Conservation (phyloP, 2,797 vertebrate species). For the Parambassis ranga region DNA sequence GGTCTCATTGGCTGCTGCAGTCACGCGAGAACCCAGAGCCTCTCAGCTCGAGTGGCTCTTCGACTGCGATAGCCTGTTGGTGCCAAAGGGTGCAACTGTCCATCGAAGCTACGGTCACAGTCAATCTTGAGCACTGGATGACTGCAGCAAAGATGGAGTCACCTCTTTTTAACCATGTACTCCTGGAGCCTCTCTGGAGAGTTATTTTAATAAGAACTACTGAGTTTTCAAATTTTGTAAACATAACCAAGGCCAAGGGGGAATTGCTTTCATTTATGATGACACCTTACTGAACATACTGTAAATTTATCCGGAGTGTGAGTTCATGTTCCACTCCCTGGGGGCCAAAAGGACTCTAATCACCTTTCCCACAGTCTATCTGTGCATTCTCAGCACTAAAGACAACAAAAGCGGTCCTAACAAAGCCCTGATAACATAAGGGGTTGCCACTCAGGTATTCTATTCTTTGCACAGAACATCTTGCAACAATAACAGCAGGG, state of each 20-base stretch:
- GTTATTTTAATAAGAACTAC: background rate
- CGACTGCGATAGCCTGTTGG: conserved; percentile 73
- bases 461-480: conserved; percentile 19
- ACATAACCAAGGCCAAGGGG: background rate
- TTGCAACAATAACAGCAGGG: conserved; percentile 30
- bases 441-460: conserved; percentile 40
- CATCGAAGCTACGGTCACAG: conserved; percentile 25
- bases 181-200: background rate
- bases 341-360: conserved; percentile 12
- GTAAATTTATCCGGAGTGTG: conserved; percentile 47
- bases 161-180: background rate
- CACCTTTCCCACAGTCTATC: conserved; percentile 54
- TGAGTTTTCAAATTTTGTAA: too few species aligned
- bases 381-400: conserved; percentile 50
- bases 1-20: conserved; percentile 74
- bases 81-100: conserved; percentile 68
- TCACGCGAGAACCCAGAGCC: conserved; percentile 64
- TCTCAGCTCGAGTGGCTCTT: conserved; percentile 71
- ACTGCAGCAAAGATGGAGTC: conserved; percentile 1
- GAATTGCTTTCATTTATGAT: background rate
- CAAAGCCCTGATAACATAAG: conserved; percentile 45
- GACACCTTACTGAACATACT: conserved; percentile 7
- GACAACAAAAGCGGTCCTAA: conserved; percentile 64
- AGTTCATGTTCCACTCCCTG: conserved; percentile 31
- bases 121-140: conserved; percentile 28